phyloP scores from a whole-genome alignment of 2,113 vertebrate genomes.

The Callorhinus ursinus region DNA sequence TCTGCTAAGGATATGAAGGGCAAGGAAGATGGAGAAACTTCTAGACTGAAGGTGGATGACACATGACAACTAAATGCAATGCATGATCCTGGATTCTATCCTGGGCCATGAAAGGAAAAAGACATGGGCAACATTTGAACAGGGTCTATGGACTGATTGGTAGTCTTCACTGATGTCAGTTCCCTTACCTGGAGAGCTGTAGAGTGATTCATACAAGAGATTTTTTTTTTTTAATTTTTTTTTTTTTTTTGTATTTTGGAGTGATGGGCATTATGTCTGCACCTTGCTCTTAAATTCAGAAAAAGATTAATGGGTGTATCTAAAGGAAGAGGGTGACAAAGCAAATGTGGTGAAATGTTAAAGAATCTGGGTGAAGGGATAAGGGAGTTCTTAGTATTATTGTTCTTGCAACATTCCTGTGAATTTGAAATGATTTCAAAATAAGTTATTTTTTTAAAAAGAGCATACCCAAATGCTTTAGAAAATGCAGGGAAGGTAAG shows the following conservation, averaged over 20 bases:
- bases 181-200: not conserved
- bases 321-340: not conserved
- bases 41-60: not conserved
- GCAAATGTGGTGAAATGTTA: not conserved
- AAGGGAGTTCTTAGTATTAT: not conserved
- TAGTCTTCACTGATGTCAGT: accelerated
- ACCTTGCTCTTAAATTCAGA: not conserved
- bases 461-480: not conserved
- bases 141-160: not conserved
- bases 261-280: not conserved
- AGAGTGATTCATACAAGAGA: not conserved
- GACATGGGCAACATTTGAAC: too few species aligned
- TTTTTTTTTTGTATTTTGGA: not conserved
- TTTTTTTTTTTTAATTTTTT: not conserved
- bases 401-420: not conserved
- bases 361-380: not conserved
- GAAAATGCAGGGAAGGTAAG: not conserved
- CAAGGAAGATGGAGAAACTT: not conserved
- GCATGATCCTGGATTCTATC: not conserved
- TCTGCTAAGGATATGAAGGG: not conserved
- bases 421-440: conserved; percentile 43
- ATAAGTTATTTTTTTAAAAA: not conserved
- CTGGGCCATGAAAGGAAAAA: not conserved
- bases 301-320: not conserved
- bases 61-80: not conserved